A percentile compares a stretch with the other conserved stretches of the same genome.
phyloP scores from a whole-genome alignment of 2,113 vertebrate species.

The Poecilia latipinna region DNA sequence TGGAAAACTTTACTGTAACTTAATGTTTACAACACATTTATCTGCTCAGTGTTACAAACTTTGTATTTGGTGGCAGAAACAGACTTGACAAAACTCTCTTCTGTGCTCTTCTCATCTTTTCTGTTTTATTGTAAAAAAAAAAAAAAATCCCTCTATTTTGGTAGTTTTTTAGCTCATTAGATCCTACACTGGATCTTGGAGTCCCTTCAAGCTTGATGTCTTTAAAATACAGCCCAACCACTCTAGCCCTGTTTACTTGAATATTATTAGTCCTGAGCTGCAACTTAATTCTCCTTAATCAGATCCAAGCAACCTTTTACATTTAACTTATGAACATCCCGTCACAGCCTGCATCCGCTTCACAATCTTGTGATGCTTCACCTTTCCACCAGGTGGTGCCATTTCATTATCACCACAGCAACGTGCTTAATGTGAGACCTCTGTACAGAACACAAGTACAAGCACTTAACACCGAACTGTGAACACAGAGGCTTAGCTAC shows the following conservation, averaged over 20 bases:
- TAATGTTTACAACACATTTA: conserved; percentile 63
- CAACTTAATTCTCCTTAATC: not conserved
- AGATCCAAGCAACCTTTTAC: not conserved
- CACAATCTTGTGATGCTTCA: conserved; percentile 21
- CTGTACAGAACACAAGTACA: conserved; percentile 18
- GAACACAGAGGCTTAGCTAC: not conserved
- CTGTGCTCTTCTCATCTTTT: conserved; percentile 33
- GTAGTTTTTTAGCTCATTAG: not conserved
- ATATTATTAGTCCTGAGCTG: conserved; percentile 34
- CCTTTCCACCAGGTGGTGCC: conserved; percentile 55
- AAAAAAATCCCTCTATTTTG: not conserved
- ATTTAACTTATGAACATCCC: not conserved
- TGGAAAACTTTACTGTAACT: conserved; percentile 22
- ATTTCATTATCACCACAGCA: conserved; percentile 52
- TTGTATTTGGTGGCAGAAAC: conserved; percentile 43
- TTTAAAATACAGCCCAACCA: conserved; percentile 2
- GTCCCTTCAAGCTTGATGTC: not conserved
- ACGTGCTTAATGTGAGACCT: not conserved
- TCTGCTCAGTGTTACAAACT: conserved; percentile 73
- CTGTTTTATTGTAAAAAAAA: not conserved
- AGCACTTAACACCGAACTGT: conserved; percentile 54
- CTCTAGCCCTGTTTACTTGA: conserved; percentile 76
- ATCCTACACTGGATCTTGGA: not conserved
- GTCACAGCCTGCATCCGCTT: not conserved
- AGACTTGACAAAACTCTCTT: conserved; percentile 5